Base-by-base conservation (phyloP, 2,113 vertebrate genomes). In the Cardinalis cardinalis region DNA sequence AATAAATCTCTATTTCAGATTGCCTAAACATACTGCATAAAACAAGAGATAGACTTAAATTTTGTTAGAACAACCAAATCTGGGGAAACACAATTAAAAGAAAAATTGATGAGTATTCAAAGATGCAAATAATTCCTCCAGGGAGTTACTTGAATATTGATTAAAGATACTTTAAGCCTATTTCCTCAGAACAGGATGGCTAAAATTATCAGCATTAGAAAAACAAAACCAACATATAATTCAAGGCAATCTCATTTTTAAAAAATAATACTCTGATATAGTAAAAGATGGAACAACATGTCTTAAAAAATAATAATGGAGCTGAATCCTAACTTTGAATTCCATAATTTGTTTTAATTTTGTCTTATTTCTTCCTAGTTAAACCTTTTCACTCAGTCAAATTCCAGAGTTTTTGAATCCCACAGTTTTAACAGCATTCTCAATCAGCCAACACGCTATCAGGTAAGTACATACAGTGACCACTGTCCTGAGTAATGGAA, bases 381-480 rank as follows among this genome's bases (percentile, higher is more conserved):
- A 96, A 98, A 98, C 94, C 98, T 98, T 66, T 98, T 99, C 96
- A 97, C 98, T 91, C 98, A 98, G 92, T 98, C 98, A 0, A 99
- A 98, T 95, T 97, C 98, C 74, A 98, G 97, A 95, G 98, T 98
- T 95, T 97, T 98, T 94, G 98, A 98, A 92, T 98, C 98, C 12
- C 98, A 98, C 96, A 98, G 98, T 97, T 98, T 98, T 95, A 99
- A 98, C 96, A 98, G 98, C 97, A 98, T 98, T 95, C 97, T 98
- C 91, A 98, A 97, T 96, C 98, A 98, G 94, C 98, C 98, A 5
- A 98, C 98, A 72, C 98, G 98, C 53, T 98, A 99, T 96, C 98
- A 99, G 97, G 98, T 98, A 94, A 97, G 97, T 73, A 21, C 34
- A n/a, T 68, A 7, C 26, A n/a, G 24, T 21, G 55, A 24, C 52